phyloP scores from a whole-genome alignment of 2,797 vertebrate genomes.

The Sandelia bainsii region DNA sequence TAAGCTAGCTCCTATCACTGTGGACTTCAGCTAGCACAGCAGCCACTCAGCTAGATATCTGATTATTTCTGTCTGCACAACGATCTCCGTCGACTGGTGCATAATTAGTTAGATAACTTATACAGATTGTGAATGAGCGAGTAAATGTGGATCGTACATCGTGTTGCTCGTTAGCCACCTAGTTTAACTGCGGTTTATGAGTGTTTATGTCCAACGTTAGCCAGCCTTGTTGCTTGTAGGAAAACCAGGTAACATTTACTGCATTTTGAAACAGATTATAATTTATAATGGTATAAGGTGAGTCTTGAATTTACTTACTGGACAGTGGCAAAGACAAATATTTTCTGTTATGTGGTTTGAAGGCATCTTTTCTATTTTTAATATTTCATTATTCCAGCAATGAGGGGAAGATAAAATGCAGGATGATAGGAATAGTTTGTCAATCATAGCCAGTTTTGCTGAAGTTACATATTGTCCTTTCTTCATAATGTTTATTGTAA shows the following conservation, averaged over 20 bases:
- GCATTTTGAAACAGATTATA: background rate
- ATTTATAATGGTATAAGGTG: background rate
- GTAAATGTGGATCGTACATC: conserved; percentile 22
- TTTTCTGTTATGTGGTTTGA: background rate
- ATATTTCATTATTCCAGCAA: background rate
- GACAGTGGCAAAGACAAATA: too few species aligned
- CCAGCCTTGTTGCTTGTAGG: conserved; percentile 52
- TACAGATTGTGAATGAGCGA: background rate
- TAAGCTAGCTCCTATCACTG: conserved; percentile 65
- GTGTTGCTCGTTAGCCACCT: conserved; percentile 47
- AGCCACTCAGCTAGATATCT: conserved; percentile 59
- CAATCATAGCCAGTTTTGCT: background rate
- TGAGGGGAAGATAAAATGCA: background rate
- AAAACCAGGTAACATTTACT: conserved; percentile 9
- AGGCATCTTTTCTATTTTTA: background rate
- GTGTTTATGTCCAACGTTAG: conserved; percentile 71
- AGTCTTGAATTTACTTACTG: background rate
- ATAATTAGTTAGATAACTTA: background rate
- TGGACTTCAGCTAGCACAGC: conserved; percentile 68
- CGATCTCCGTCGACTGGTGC: background rate
- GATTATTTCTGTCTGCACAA: conserved; percentile 32
- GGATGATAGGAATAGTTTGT: background rate
- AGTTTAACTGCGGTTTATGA: conserved; percentile 36
- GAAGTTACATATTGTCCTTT: background rate
- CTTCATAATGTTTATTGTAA: background rate